phyloP scores from a whole-genome alignment of 1,140 invertebrate species.

The Heliothis virescens region DNA sequence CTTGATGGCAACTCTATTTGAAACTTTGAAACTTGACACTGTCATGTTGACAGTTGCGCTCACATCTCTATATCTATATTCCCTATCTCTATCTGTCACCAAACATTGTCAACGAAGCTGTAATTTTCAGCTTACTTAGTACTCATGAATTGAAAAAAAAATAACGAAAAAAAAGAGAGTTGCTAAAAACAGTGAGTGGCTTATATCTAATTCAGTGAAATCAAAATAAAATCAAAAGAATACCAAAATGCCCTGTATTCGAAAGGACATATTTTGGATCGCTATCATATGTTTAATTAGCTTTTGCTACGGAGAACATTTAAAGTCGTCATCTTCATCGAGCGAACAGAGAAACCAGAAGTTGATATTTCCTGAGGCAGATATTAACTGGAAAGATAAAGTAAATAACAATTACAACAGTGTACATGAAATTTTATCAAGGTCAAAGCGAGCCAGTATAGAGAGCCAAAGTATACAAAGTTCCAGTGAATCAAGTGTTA shows the following conservation, averaged over 20 bases:
- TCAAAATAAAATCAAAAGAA: not conserved
- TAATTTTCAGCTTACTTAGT: no score
- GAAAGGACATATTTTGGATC: constrained; percentile 55
- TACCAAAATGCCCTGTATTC: constrained; percentile 49
- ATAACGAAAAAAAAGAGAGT: no score
- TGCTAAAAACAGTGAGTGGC: no score
- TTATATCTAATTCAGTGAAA: no score
- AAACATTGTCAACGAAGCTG: no score
- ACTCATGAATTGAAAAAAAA: no score
- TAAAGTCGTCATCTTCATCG: constrained; percentile 18
- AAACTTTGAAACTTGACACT: no score
- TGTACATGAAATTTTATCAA: constrained; percentile 56
- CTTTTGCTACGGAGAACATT: constrained; percentile 40
- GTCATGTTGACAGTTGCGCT: no score
- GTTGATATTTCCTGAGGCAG: not conserved
- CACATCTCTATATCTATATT: no score
- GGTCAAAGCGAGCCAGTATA: constrained; percentile 67
- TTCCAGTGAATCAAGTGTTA: constrained; percentile 69
- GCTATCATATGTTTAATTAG: constrained; percentile 47
- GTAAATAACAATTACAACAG: constrained; percentile 9
- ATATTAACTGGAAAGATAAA: not conserved
- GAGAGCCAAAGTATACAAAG: constrained; percentile 57
- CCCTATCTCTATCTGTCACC: no score
- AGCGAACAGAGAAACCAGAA: constrained; percentile 25
- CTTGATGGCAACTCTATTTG: no score